These are phyloP conservation scores for Drymodes brunneopygia DNA, from an alignment of 2,113 vertebrate species.

Conservation along the genomic window DNA sequence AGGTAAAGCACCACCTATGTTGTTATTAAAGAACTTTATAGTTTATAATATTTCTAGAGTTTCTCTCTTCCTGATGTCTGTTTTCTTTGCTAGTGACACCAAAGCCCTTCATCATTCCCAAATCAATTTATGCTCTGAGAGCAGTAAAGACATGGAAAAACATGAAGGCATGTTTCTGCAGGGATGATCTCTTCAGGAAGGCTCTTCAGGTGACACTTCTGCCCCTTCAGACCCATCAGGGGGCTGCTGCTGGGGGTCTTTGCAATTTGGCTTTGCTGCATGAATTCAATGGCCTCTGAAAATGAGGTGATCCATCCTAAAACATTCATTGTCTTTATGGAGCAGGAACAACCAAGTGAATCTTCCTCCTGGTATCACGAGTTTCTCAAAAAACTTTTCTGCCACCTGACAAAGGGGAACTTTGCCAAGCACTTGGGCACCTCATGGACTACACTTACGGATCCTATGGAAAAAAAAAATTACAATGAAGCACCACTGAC, in stretches of 20 bases:
- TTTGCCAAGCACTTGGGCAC: background rate
- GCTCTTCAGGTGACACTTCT: background rate
- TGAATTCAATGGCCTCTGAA: background rate
- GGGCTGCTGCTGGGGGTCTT: background rate
- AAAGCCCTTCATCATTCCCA: background rate
- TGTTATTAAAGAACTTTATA: background rate
- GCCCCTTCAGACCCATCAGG: background rate
- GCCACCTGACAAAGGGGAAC: background rate
- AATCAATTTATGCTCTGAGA: background rate
- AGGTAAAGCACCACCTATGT: background rate
- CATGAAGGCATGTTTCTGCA: background rate
- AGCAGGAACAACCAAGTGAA: background rate
- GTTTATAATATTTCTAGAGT: background rate
- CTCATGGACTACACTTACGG: background rate
- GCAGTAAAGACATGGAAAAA: background rate
- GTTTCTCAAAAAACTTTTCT: background rate
- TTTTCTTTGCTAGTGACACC: background rate
- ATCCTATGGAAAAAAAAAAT: background rate
- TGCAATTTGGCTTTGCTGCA: background rate
- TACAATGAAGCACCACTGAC: background rate
- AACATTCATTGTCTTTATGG: background rate
- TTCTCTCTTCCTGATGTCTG: background rate
- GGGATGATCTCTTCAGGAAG: no score
- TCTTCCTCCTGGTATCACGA: background rate
- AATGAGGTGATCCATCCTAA: background rate